These are phyloP conservation scores for Latheticus oryzae DNA, from an alignment of 2,888 invertebrate species.

Conservation along the genomic window DNA sequence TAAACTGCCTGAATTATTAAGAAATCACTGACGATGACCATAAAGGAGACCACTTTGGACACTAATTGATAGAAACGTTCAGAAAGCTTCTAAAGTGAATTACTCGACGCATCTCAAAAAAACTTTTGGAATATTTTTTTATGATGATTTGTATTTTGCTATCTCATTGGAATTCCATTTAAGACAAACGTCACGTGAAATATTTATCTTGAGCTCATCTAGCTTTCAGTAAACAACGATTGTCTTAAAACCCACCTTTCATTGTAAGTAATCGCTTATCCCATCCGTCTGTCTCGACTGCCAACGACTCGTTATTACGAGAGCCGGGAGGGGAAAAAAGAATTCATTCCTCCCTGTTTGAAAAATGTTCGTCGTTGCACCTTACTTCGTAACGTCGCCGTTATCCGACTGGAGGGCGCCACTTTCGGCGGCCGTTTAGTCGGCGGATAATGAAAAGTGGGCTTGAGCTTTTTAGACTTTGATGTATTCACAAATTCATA, in stretches of 20 bases:
- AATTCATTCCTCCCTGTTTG: conserved; percentile 50
- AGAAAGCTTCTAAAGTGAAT: no score
- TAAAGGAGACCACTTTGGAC: conserved; percentile 54
- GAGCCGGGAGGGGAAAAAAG: conserved; percentile 51
- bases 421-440: conserved; percentile 45
- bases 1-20: conserved; percentile 58
- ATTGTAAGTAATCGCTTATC: conserved; percentile 60
- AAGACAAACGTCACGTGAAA: conserved; percentile 1
- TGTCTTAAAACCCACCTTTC: conserved; percentile 60
- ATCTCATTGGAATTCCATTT: neutral
- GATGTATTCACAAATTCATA: conserved; percentile 66
- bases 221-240: conserved; percentile 58
- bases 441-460: conserved; percentile 64
- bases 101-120: no score
- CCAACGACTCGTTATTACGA: conserved; percentile 60
- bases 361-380: conserved; percentile 59
- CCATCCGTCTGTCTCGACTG: conserved; percentile 60
- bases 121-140: neutral
- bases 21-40: conserved; percentile 55
- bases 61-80: conserved; percentile 52
- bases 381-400: conserved; percentile 40
- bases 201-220: conserved; percentile 55
- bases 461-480: conserved; percentile 64
- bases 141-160: neutral
- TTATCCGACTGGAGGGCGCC: conserved; percentile 56